These are phyloP conservation scores for Limnephilus auricula DNA, from an alignment of 2,888 invertebrate genomes.

Conservation along the genomic window DNA sequence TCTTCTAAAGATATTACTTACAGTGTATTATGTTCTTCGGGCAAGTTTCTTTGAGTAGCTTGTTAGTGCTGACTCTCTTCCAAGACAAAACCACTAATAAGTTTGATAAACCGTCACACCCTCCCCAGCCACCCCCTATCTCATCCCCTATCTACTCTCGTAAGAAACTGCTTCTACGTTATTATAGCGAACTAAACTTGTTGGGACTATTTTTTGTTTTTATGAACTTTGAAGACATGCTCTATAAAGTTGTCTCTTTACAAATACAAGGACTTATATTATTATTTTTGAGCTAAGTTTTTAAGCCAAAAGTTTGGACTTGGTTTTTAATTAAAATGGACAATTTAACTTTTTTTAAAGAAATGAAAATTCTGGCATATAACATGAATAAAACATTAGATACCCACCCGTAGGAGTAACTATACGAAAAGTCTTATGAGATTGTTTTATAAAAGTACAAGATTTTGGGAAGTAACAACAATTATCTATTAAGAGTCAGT, in stretches of 20 bases:
- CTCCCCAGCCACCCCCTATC: background rate
- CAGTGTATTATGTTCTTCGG: conserved; percentile 27
- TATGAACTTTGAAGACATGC: conserved; percentile 2
- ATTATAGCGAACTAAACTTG: background rate
- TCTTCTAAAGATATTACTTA: conserved; percentile 33
- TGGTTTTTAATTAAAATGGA: background rate
- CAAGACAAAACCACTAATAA: conserved; percentile 41
- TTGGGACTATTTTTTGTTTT: background rate
- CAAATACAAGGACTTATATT: background rate
- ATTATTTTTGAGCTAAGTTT: background rate
- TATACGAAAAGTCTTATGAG: background rate
- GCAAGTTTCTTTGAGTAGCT: conserved; percentile 29
- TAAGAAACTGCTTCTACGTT: conserved; percentile 8
- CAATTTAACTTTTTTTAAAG: background rate
- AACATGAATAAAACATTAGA: background rate
- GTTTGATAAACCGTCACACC: conserved; percentile 29
- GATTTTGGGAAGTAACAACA: background rate
- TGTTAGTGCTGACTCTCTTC: conserved; percentile 29
- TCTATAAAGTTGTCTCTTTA: background rate
- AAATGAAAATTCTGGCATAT: background rate
- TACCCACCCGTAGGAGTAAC: background rate
- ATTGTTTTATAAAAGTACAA: background rate
- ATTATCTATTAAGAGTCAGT: background rate
- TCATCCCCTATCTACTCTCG: background rate
- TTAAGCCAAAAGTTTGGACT: background rate